These are phyloP conservation scores for Actinopyga echinites DNA, from an alignment of 53 echinoderm and acorn worm genomes.

Conservation along the genomic window DNA sequence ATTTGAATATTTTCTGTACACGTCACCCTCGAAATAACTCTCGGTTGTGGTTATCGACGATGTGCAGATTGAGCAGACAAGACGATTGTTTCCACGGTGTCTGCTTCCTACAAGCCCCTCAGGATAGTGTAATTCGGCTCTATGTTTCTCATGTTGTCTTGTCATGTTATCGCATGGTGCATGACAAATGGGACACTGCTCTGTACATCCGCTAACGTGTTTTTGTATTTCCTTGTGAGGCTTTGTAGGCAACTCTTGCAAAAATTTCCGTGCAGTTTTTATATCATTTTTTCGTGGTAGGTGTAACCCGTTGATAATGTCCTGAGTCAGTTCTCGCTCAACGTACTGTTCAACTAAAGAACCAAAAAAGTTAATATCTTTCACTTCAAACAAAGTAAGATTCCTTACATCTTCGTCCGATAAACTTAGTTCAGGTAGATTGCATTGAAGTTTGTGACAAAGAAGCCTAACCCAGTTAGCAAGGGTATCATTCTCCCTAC, in stretches of 20 bases:
- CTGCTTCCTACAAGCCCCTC: slow-evolving; percentile 17
- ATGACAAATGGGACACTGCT: slow-evolving; percentile 13
- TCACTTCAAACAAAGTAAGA: neutral
- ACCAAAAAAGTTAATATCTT: neutral
- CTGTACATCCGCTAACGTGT: neutral
- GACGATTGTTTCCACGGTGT: neutral
- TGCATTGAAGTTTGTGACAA: neutral
- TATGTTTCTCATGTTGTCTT: slow-evolving; percentile 26
- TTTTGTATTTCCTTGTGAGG: slow-evolving; percentile 20
- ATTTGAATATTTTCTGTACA: slow-evolving; percentile 1
- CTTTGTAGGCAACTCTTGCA: neutral
- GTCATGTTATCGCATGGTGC: slow-evolving; percentile 37
- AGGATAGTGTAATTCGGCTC: slow-evolving; percentile 40
- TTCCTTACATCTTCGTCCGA: neutral
- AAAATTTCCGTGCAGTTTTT: neutral
- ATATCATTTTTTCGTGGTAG: neutral
- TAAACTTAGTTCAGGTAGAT: neutral
- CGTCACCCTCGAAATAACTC: neutral
- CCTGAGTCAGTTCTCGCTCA: neutral
- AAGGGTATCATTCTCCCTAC: neutral
- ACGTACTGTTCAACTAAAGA: neutral
- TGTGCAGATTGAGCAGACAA: slow-evolving; percentile 6
- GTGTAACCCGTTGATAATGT: neutral
- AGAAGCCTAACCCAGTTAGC: neutral
- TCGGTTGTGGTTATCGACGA: slow-evolving; percentile 18